Conservation (phyloP, 2,113 vertebrate genomes). For the Dendropsophus ebraccatus region DNA sequence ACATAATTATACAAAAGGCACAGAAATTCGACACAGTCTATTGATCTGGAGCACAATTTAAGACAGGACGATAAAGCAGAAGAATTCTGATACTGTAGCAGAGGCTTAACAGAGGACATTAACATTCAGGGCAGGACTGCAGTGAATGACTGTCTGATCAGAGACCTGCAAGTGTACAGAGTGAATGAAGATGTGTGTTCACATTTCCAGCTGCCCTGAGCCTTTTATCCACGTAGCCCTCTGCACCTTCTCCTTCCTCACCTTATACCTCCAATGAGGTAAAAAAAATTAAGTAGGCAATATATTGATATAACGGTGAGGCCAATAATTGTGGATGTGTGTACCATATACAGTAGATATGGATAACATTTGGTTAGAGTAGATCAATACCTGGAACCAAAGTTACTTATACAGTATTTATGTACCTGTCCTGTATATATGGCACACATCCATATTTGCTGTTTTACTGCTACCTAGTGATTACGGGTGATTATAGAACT, state of each 20-base stretch:
- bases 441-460: too few species aligned
- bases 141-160: slow-evolving; percentile 6
- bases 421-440: too few species aligned
- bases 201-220: not conserved
- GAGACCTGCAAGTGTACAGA: not conserved
- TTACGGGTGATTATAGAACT: not conserved
- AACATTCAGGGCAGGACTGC: slow-evolving; percentile 23
- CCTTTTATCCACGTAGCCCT: not conserved
- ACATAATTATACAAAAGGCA: not conserved
- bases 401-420: too few species aligned
- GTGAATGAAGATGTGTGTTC: not conserved
- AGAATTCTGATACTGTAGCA: not conserved
- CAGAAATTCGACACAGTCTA: not conserved
- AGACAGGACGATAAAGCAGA: slow-evolving; percentile 9
- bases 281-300: too few species aligned
- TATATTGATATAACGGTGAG: too few species aligned
- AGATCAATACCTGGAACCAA: too few species aligned
- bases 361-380: not conserved
- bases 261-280: not conserved
- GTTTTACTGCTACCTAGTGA: not conserved
- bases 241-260: not conserved
- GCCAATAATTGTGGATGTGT: too few species aligned
- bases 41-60: not conserved
- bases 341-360: not conserved
- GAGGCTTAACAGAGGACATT: slow-evolving; percentile 4